Evolutionary conservation across 2,888 invertebrate genomes (phyloP), one percentile per base, ranked within the genome.

Genomic region (Callimorpha dominula): DNA sequence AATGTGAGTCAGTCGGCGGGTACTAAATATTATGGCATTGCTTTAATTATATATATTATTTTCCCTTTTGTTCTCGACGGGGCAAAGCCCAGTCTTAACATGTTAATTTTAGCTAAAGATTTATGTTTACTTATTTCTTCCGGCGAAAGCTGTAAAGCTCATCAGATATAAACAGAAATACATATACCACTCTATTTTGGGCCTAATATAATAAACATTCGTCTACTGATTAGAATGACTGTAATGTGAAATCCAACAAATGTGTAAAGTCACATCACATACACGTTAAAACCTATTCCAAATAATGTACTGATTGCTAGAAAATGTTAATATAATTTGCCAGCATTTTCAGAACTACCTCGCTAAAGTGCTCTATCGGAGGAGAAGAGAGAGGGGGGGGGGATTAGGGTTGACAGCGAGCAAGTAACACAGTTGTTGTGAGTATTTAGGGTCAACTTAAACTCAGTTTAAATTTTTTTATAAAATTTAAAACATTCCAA

Each of bases 51-150:
- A 60, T 46, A 46, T 68, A n/a, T 85, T 75, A 20, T 60, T 85
- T 75, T 83, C 80, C 78, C 78, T 86, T 85, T 87, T 84, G 81
- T 80, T 82, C 78, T 82, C 73, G 68, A 78, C 78, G 82, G 78
- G 77, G 82, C 78, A 77, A 81, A 76, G 78, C 79, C 75, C 69
- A 76, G 73, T 72, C 85, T 87, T 88, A 82, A 85, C 80, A 80
- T 87, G 88, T 88, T 93, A 92, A 92, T 90, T 90, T 90, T 92
- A 92, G 88, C 86, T 79, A 81, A 86, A 77, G 70, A 78, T 76
- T 74, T 70, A 86, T 91, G 93, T 93, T 92, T 92, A 91, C 88
- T 82, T 81, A 85, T 86, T 86, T 88, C 91, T 92, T 92, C 92
- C 90, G 90, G 90, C 84, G 86, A 83, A 87, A 78, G 84, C 84